Conservation (phyloP, 2,888 invertebrate species). For the Apamea epomidion region DNA sequence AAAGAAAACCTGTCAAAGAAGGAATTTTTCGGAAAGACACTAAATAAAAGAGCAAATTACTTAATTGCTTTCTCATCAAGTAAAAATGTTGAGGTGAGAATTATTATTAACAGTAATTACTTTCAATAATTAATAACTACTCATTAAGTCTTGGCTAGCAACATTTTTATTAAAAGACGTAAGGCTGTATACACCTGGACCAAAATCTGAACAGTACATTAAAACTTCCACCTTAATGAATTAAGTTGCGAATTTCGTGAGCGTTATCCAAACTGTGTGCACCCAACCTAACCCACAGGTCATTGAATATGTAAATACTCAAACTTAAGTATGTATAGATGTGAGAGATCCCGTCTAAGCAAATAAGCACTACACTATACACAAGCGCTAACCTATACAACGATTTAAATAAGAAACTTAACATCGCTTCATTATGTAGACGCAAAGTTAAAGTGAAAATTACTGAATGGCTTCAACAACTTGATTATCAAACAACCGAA, state of each 20-base stretch:
- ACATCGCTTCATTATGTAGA: too few relatives aligned
- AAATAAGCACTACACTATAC: slow-evolving; percentile 40
- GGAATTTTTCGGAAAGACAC: slow-evolving; percentile 2
- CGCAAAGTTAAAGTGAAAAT: too few relatives aligned
- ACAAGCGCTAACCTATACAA: too few relatives aligned
- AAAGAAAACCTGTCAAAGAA: not conserved
- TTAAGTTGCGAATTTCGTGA: slow-evolving; percentile 52
- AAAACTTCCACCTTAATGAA: slow-evolving; percentile 46
- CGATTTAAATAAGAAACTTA: too few relatives aligned
- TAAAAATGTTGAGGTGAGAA: not conserved
- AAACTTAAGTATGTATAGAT: slow-evolving; percentile 45
- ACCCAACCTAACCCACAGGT: slow-evolving; percentile 53
- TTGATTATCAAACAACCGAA: too few relatives aligned
- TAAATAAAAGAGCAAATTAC: slow-evolving; percentile 17
- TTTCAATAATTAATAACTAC: not conserved
- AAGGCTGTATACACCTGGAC: slow-evolving; percentile 2
- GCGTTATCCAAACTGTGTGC: slow-evolving; percentile 32
- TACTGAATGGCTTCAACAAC: too few relatives aligned
- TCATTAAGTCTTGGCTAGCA: not conserved
- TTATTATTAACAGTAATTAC: not conserved
- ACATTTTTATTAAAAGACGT: slow-evolving; percentile 10
- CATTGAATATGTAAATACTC: slow-evolving; percentile 75
- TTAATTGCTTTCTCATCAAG: slow-evolving; percentile 9
- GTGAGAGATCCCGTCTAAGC: slow-evolving; percentile 40
- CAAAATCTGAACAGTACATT: slow-evolving; percentile 14